Conservation (phyloP, 1,140 invertebrate genomes). For the Nebria ingens region DNA sequence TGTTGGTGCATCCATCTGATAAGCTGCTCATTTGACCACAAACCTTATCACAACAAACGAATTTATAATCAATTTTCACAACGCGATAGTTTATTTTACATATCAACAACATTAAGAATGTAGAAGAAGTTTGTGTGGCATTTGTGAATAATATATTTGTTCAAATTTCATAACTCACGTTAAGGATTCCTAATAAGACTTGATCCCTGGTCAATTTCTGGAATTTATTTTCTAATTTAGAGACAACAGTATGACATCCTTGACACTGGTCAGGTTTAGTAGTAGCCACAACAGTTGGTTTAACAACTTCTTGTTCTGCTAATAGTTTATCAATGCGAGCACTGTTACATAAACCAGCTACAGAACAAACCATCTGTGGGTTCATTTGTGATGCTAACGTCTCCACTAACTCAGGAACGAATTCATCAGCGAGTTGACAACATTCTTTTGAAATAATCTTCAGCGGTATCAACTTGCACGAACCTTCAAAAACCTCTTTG, state of each 20-base stretch:
- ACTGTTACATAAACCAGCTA: constrained; percentile 81
- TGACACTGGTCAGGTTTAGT: constrained; percentile 33
- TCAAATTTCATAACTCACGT: constrained; percentile 32
- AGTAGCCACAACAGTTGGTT: constrained; percentile 9
- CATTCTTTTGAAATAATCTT: constrained; percentile 69
- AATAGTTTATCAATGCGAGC: constrained; percentile 56
- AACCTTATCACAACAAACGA: no score
- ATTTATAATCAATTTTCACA: no score
- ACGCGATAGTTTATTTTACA: no score
- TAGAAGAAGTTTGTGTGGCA: no score
- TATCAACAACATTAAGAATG: no score
- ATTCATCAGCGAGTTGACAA: constrained; percentile 69
- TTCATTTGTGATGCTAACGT: constrained; percentile 80
- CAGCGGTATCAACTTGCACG: constrained; percentile 70
- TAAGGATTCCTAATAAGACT: constrained; percentile 44
- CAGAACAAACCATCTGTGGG: constrained; percentile 72
- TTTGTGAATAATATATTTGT: constrained; percentile 2
- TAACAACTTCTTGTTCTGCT: constrained; percentile 33
- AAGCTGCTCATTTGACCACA: constrained; percentile 59
- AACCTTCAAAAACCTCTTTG: constrained; percentile 79
- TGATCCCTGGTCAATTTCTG: constrained; percentile 41
- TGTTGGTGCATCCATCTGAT: constrained; percentile 65
- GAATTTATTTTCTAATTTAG: constrained; percentile 44
- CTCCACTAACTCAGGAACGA: constrained; percentile 78
- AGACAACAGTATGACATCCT: constrained; percentile 44